Percentiles rank a stretch among this genome's conserved stretches.
Conservation (phyloP, 2,797 vertebrate genomes). For the Acrossocheilus fasciatus region DNA sequence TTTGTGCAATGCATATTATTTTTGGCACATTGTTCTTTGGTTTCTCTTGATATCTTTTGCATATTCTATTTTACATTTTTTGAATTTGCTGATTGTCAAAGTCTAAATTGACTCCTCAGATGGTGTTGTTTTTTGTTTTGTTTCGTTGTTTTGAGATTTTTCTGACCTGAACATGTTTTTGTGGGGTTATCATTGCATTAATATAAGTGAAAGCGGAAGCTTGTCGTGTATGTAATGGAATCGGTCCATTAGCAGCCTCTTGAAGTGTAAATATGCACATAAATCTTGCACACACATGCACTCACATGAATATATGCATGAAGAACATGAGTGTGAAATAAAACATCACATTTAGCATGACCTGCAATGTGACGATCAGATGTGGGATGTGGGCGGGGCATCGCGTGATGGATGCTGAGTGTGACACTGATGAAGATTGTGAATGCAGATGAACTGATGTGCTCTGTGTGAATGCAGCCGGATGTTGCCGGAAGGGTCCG, state of each 20-base stretch:
- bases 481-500: slow-evolving; percentile 10
- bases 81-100: neutral
- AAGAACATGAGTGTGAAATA: neutral
- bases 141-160: neutral
- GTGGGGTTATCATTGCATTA: neutral
- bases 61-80: neutral
- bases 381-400: neutral
- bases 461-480: neutral
- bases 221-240: neutral
- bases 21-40: neutral
- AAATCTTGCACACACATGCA: neutral
- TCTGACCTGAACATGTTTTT: neutral
- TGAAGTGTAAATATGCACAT: neutral
- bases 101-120: no score
- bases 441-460: neutral
- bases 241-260: neutral
- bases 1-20: neutral
- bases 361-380: neutral
- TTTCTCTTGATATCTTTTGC: neutral
- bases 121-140: neutral
- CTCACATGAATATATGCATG: neutral
- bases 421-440: neutral
- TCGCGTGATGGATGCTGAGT: neutral
- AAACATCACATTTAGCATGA: slow-evolving; percentile 2
- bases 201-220: neutral